phyloP scores from a whole-genome alignment of 2,797 vertebrate species.

The Numenius phaeopus region DNA sequence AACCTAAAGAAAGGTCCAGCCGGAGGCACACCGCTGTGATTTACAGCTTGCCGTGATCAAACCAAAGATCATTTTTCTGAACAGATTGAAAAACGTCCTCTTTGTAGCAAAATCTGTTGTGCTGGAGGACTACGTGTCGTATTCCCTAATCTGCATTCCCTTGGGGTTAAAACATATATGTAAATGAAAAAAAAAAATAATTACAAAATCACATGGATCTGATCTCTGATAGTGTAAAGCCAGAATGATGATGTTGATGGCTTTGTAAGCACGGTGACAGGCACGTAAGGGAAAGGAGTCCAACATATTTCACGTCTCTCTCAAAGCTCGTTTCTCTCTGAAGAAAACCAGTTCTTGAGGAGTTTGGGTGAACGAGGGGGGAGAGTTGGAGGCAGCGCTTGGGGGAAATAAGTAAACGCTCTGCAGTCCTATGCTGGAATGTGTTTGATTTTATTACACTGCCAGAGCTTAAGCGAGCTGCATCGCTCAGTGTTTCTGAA shows the following conservation, averaged over 20 bases:
- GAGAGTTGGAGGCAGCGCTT: neutral
- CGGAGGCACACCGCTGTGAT: neutral
- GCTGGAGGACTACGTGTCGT: neutral
- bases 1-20: neutral
- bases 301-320: neutral
- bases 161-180: neutral
- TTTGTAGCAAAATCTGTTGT: slow-evolving; percentile 47
- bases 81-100: slow-evolving; percentile 26
- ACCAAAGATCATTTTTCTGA: neutral
- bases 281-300: neutral
- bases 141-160: slow-evolving; percentile 1
- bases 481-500: slow-evolving; percentile 69
- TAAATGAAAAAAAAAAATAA: neutral
- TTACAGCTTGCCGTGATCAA: neutral
- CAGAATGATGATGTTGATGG: neutral
- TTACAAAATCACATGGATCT: neutral
- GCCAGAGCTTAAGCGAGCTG: slow-evolving; percentile 71
- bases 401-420: slow-evolving; percentile 7
- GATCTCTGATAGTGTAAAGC: neutral
- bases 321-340: neutral
- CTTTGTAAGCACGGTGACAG: neutral
- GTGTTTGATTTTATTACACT: neutral
- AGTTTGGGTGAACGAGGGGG: neutral
- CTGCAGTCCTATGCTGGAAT: neutral
- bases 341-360: slow-evolving; percentile 22